phyloP scores from a whole-genome alignment of 1,140 invertebrate species.

The Phortica variegata region DNA sequence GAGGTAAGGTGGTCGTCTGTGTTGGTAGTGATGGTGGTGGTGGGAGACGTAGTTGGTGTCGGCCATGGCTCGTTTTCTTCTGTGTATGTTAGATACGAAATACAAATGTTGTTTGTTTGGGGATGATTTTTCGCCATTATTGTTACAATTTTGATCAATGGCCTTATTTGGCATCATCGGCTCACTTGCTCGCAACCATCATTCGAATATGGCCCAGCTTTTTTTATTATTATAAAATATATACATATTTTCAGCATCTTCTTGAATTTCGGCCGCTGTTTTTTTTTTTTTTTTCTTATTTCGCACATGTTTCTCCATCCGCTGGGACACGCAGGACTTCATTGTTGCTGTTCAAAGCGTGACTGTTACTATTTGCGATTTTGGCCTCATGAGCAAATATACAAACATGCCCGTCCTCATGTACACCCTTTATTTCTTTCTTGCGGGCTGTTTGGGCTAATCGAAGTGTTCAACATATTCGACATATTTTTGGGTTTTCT shows the following conservation, averaged over 20 bases:
- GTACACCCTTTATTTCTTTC: background rate
- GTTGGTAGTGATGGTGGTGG: background rate
- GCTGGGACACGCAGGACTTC: background rate
- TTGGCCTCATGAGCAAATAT: constrained; percentile 43
- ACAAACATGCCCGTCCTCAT: constrained; percentile 10
- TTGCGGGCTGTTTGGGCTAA: constrained; percentile 34
- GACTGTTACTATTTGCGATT: constrained; percentile 47
- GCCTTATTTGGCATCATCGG: constrained; percentile 31
- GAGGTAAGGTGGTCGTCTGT: background rate
- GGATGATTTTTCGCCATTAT: constrained; percentile 53
- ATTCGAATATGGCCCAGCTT: background rate
- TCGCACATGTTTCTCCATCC: background rate
- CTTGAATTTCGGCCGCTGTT: constrained; percentile 19
- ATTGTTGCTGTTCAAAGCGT: too few relatives aligned
- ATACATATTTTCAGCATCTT: constrained; percentile 38
- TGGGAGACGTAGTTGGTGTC: background rate
- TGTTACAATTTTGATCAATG: constrained; percentile 55
- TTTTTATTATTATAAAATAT: constrained; percentile 29
- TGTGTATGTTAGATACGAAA: too few relatives aligned
- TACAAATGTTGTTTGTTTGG: too few relatives aligned
- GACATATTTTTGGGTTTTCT: constrained; percentile 35
- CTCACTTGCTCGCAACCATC: constrained; percentile 1
- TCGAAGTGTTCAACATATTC: constrained; percentile 41
- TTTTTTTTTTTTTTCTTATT: background rate
- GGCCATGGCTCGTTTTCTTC: background rate